Evolutionary conservation across 2,797 vertebrate species (phyloP).

Genomic region (Sebastes kiyomatsui): DNA sequence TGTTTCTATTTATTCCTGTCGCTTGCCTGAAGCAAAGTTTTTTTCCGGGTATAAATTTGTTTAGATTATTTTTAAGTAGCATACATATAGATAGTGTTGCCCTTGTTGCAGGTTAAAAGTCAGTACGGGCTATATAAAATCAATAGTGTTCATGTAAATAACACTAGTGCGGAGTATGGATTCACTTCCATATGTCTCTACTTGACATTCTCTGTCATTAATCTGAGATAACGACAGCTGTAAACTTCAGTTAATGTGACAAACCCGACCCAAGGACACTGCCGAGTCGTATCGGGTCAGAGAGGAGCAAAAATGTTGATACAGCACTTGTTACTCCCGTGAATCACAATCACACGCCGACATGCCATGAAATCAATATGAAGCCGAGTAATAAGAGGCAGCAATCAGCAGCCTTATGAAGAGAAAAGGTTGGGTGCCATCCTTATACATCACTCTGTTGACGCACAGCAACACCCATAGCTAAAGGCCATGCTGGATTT

Average conservation of each 20-base stretch:
- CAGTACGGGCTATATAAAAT: slow-evolving; percentile 20
- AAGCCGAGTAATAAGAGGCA: slow-evolving; percentile 60
- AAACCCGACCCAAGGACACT: slow-evolving; percentile 52
- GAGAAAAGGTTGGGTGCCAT: slow-evolving; percentile 37
- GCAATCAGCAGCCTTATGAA: slow-evolving; percentile 55
- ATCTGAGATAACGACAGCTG: slow-evolving; percentile 35
- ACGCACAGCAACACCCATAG: slow-evolving; percentile 45
- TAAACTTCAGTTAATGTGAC: slow-evolving; percentile 44
- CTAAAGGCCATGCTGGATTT: slow-evolving; percentile 62
- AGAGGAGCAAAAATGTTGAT: slow-evolving; percentile 62
- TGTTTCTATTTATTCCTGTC: no score
- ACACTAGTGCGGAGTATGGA: background rate
- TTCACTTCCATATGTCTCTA: slow-evolving; percentile 14
- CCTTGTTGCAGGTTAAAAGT: slow-evolving; percentile 24
- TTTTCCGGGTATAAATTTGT: no score
- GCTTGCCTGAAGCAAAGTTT: no score
- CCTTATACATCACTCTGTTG: slow-evolving; percentile 54
- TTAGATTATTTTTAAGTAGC: background rate
- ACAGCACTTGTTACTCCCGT: slow-evolving; percentile 53
- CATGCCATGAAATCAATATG: slow-evolving; percentile 74
- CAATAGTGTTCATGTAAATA: slow-evolving; percentile 42
- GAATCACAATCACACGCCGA: slow-evolving; percentile 58
- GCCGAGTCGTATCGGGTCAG: slow-evolving; percentile 18
- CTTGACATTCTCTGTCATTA: slow-evolving; percentile 35
- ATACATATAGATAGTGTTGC: background rate